Percentiles rank a stretch among this genome's conserved stretches.
These are phyloP conservation scores for Esox lucius DNA, from an alignment of 2,797 vertebrate genomes.

Conservation along the genomic window DNA sequence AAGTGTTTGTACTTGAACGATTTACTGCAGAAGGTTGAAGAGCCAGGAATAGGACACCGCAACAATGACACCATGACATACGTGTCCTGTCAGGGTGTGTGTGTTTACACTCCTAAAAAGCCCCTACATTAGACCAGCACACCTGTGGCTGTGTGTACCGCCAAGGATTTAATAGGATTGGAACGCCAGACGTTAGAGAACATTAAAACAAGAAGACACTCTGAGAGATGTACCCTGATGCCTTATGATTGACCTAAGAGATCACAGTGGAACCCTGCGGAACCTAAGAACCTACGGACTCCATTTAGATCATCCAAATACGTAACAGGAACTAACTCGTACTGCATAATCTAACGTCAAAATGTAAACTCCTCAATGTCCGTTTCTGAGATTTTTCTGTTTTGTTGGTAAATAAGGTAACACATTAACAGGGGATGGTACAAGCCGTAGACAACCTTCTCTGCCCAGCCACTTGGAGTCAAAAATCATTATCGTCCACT, in stretches of 20 bases:
- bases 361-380: too few species aligned
- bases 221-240: background rate
- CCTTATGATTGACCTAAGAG: background rate
- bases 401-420: background rate
- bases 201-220: background rate
- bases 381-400: too few species aligned
- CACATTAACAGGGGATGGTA: background rate
- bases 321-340: too few species aligned
- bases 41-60: background rate
- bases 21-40: background rate
- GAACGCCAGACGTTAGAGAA: background rate
- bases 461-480: background rate
- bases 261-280: background rate
- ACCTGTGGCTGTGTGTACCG: too few species aligned
- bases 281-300: too few species aligned
- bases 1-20: slow-evolving; percentile 2
- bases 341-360: too few species aligned
- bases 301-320: too few species aligned
- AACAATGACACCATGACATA: background rate
- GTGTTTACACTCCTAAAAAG: background rate
- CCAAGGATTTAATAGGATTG: background rate
- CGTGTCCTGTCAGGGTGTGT: background rate
- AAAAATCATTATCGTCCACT: background rate
- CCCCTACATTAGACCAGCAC: background rate
- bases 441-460: background rate